Conservation (phyloP, 2,113 vertebrate species). For the Dicentrarchus labrax region DNA sequence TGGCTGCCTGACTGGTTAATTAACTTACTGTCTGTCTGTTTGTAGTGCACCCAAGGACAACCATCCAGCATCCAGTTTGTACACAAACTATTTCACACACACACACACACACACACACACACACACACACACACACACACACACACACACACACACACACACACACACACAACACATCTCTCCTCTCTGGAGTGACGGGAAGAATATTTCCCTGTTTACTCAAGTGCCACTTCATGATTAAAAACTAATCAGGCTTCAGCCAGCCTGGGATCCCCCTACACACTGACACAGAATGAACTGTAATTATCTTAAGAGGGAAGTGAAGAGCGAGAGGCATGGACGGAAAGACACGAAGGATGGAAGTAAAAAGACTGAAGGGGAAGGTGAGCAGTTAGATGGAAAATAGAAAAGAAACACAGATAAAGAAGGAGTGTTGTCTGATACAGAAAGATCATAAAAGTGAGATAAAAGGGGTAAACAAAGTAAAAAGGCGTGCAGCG, state of each 20-base stretch:
- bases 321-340: slow-evolving; percentile 13
- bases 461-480: not conserved
- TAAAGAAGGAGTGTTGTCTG: slow-evolving; percentile 7
- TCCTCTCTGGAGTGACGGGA: slow-evolving; percentile 64
- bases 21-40: slow-evolving; percentile 71
- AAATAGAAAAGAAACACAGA: slow-evolving; percentile 8
- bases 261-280: slow-evolving; percentile 70
- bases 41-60: slow-evolving; percentile 72
- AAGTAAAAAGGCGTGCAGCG: not conserved
- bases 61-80: slow-evolving; percentile 48
- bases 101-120: too few species aligned
- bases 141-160: too few species aligned
- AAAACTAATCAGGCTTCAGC: slow-evolving; percentile 80
- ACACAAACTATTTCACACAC: slow-evolving; percentile 55
- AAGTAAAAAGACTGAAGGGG: slow-evolving; percentile 10
- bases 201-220: slow-evolving; percentile 81
- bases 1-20: slow-evolving; percentile 68
- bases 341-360: not conserved
- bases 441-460: not conserved
- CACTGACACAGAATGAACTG: slow-evolving; percentile 68
- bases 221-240: slow-evolving; percentile 80
- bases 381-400: slow-evolving; percentile 5
- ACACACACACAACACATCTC: too few species aligned
- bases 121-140: too few species aligned
- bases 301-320: slow-evolving; percentile 68